Percentiles rank a stretch among this genome's conserved stretches.
phyloP scores from a whole-genome alignment of 2,113 vertebrate genomes.

The Bubo bubo region DNA sequence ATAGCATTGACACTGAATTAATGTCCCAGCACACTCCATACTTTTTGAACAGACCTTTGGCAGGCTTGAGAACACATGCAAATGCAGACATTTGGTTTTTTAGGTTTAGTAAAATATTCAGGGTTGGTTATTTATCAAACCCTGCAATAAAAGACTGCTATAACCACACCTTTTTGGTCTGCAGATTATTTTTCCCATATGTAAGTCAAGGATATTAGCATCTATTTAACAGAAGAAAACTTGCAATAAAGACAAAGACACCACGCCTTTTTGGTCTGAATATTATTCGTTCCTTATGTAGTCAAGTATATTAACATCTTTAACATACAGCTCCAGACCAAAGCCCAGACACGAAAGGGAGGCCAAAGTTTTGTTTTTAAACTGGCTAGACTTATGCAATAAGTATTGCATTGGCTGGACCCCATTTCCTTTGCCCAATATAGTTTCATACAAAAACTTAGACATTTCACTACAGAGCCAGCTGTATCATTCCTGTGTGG shows the following conservation, averaged over 20 bases:
- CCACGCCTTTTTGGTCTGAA: neutral
- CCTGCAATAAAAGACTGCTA: neutral
- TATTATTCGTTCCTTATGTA: neutral
- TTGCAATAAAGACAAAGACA: neutral
- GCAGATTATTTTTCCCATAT: neutral
- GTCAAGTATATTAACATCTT: neutral
- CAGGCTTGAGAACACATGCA: neutral
- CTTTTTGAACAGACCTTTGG: neutral
- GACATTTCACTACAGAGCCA: neutral
- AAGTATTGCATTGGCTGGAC: conserved; percentile 5
- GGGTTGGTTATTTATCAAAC: neutral
- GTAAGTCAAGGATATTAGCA: neutral
- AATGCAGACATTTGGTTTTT: neutral
- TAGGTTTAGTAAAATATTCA: neutral
- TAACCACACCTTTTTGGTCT: neutral
- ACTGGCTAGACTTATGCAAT: conserved; percentile 43
- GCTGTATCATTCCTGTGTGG: neutral
- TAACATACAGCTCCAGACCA: neutral
- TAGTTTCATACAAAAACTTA: neutral
- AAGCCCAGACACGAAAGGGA: conserved; percentile 28
- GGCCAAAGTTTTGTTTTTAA: conserved; percentile 53
- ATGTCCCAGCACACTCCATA: neutral
- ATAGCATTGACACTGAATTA: neutral
- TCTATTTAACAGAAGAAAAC: neutral
- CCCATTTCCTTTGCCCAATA: conserved; percentile 17